Conservation (phyloP, 2,888 invertebrate species). For the Andrena bicolor region DNA sequence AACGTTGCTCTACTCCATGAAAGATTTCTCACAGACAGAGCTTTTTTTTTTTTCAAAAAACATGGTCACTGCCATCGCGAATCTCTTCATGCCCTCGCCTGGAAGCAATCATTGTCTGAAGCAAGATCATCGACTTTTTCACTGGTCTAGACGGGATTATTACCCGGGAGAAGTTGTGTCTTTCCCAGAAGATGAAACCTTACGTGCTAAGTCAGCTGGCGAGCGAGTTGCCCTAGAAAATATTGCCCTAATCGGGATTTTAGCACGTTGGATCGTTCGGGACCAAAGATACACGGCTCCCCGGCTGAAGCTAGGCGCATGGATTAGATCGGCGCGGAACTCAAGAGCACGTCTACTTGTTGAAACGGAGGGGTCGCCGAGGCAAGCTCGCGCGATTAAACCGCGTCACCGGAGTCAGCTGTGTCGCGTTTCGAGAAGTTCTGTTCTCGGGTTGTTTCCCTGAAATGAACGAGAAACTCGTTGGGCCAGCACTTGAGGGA, state of each 20-base stretch:
- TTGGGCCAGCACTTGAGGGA: constrained; percentile 34
- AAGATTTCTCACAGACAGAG: no score
- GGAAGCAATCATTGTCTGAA: background rate
- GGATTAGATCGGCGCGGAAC: no score
- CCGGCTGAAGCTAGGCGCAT: background rate
- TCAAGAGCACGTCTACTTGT: no score
- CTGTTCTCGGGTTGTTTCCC: constrained; percentile 20
- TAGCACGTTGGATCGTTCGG: no score
- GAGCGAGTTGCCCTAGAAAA: background rate
- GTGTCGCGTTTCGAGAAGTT: constrained; percentile 14
- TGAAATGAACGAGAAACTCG: constrained; percentile 20
- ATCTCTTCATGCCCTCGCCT: background rate
- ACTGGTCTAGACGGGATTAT: background rate
- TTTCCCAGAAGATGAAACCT: constrained; percentile 1
- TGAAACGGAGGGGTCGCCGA: background rate
- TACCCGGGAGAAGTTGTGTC: background rate
- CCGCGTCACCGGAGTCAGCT: constrained; percentile 5
- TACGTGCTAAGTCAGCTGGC: background rate
- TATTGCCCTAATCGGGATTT: background rate
- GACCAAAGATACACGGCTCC: background rate
- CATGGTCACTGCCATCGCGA: background rate
- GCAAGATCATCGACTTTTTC: background rate
- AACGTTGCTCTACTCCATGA: no score
- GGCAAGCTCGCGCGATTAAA: constrained; percentile 16
- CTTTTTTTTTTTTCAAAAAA: background rate